Conservation (phyloP, 2,113 vertebrate species). For the Barnardius zonarius region DNA sequence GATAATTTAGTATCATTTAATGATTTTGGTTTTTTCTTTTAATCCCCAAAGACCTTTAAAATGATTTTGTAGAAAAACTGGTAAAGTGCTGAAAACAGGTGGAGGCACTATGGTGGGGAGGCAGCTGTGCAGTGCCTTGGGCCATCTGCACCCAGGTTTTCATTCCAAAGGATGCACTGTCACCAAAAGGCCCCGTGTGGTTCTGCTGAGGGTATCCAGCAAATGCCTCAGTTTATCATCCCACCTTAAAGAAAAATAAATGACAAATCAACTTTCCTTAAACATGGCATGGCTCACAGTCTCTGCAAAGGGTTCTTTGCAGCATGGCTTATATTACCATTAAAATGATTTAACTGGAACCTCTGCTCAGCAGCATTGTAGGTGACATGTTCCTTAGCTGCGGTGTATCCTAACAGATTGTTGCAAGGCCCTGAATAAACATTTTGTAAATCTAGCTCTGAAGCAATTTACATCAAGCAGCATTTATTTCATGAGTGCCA, state of each 20-base stretch:
- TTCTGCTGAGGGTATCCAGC: neutral
- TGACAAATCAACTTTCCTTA: neutral
- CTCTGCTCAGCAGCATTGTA: constrained; percentile 25
- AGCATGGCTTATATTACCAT: constrained; percentile 16
- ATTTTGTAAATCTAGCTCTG: constrained; percentile 46
- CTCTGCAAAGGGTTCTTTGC: neutral
- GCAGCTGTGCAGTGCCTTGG: neutral
- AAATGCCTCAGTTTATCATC: neutral
- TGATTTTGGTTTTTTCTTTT: neutral
- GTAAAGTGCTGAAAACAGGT: neutral
- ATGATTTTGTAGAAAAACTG: neutral
- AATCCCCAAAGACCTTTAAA: neutral
- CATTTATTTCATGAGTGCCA: constrained; percentile 65
- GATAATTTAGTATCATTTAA: neutral
- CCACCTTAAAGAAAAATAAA: neutral
- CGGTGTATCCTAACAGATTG: constrained; percentile 62
- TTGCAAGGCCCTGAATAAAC: constrained; percentile 70
- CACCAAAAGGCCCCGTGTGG: neutral
- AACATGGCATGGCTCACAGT: neutral
- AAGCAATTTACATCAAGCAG: constrained; percentile 73
- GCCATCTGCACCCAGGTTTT: neutral
- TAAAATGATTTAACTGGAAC: constrained; percentile 65
- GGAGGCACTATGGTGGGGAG: neutral
- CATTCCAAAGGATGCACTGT: rapidly evolving
- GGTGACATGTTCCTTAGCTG: constrained; percentile 65